A percentile compares a stretch with the other conserved stretches of the same genome.
Conservation (phyloP, 2,797 vertebrate species). For the Heliangelus exortis region DNA sequence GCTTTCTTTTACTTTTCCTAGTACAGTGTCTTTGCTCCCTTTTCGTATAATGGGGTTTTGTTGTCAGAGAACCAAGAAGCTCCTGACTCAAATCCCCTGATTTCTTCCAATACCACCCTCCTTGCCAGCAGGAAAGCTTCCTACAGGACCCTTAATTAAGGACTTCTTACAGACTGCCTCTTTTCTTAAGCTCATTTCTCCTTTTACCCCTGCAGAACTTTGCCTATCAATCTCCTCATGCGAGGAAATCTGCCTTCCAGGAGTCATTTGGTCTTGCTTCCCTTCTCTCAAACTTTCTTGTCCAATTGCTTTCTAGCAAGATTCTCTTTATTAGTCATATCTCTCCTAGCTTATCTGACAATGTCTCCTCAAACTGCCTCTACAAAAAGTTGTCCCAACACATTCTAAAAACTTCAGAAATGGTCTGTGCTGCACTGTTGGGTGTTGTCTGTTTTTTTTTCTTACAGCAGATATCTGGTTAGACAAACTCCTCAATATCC, state of each 20-base stretch:
- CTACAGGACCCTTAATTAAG: not conserved
- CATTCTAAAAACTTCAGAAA: constrained; percentile 4
- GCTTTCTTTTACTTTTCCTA: not conserved
- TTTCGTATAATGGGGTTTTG: not conserved
- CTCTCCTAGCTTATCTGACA: not conserved
- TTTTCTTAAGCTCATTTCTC: not conserved
- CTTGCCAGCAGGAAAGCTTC: not conserved
- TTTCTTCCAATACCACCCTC: not conserved
- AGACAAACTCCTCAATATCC: not conserved
- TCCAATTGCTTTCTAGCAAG: not conserved
- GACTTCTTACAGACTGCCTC: not conserved
- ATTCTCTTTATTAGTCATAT: not conserved
- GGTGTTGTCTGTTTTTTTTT: not conserved
- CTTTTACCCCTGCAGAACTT: not conserved
- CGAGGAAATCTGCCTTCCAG: not conserved
- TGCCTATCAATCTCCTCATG: not conserved
- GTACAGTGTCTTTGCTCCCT: not conserved
- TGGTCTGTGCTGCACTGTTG: not conserved
- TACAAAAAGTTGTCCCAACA: not conserved
- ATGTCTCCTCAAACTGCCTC: not conserved
- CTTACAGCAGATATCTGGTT: not conserved
- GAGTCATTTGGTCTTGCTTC: not conserved
- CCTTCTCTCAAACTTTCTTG: not conserved
- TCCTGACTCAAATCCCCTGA: not conserved
- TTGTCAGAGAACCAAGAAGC: not conserved